Percentiles rank a stretch among this genome's conserved stretches.
These are phyloP conservation scores for Clistopyga incitator DNA, from an alignment of 2,888 invertebrate genomes.

Conservation along the genomic window DNA sequence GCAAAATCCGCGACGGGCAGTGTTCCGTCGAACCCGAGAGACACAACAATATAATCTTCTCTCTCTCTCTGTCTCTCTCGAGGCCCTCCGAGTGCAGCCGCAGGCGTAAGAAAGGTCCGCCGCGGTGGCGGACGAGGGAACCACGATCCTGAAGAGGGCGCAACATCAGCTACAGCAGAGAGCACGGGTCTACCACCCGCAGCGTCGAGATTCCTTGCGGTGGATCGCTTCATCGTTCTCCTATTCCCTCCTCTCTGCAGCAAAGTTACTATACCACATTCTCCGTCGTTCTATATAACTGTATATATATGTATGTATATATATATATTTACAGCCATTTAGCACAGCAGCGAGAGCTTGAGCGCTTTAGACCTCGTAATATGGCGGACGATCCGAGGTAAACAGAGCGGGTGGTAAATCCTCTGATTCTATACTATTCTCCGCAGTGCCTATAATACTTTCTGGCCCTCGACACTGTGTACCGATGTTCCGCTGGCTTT, in stretches of 20 bases:
- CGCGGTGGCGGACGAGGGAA: constrained; percentile 24
- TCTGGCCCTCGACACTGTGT: constrained; percentile 47
- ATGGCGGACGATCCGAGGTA: constrained; percentile 66
- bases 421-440: constrained; percentile 65
- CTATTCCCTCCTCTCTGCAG: constrained; percentile 19
- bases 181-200: constrained; percentile 62
- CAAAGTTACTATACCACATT: constrained; percentile 4
- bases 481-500: constrained; percentile 35
- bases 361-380: constrained; percentile 53
- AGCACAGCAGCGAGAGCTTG: constrained; percentile 30
- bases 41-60: constrained; percentile 47
- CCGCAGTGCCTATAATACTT: constrained; percentile 50
- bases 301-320: constrained; percentile 20
- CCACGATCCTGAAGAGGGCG: constrained; percentile 18
- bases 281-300: background rate
- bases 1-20: constrained; percentile 57
- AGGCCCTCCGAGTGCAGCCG: constrained; percentile 29
- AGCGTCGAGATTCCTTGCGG: constrained; percentile 63
- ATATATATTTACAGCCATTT: constrained; percentile 20
- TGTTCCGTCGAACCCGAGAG: constrained; percentile 32
- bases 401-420: constrained; percentile 73
- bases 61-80: constrained; percentile 40
- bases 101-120: constrained; percentile 45
- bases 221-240: constrained; percentile 59
- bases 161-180: background rate